These are phyloP conservation scores for Xestobium rufovillosum DNA, from an alignment of 2,888 invertebrate species.

Conservation along the genomic window DNA sequence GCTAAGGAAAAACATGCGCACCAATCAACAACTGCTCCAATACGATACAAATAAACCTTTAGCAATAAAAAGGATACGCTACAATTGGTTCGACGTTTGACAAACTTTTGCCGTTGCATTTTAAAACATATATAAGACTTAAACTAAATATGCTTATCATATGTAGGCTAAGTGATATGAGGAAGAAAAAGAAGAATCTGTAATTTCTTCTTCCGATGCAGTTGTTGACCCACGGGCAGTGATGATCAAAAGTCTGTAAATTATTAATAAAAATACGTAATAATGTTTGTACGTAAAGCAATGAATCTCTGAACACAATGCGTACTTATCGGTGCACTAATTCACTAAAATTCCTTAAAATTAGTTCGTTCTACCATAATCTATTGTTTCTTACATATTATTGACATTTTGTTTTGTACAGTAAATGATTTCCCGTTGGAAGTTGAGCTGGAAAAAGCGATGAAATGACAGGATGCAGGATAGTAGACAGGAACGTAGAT, in stretches of 20 bases:
- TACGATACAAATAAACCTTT: neutral
- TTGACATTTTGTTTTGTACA: no score
- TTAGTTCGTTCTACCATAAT: no score
- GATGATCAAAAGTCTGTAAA: conserved; percentile 97
- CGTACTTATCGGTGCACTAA: no score
- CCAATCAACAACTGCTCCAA: no score
- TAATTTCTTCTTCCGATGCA: conserved; percentile 97
- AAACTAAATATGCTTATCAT: conserved; percentile 96
- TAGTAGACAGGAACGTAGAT: no score
- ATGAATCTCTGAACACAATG: no score
- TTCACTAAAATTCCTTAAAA: no score
- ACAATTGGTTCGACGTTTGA: conserved; percentile 75
- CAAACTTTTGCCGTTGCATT: conserved; percentile 73
- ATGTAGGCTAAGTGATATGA: conserved; percentile 91
- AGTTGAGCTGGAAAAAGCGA: no score
- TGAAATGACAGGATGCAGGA: no score
- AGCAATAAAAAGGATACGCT: conserved; percentile 67
- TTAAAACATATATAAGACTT: conserved; percentile 85
- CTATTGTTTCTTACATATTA: no score
- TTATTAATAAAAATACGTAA: conserved; percentile 21
- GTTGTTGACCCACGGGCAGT: conserved; percentile 97
- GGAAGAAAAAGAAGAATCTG: conserved; percentile 97
- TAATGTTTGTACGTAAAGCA: no score
- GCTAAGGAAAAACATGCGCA: conserved; percentile 31
- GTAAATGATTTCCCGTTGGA: no score